Evolutionary conservation across 2,113 vertebrate species (phyloP), one percentile per base, ranked within the genome.

Genomic region (Oreochromis spilurus): DNA sequence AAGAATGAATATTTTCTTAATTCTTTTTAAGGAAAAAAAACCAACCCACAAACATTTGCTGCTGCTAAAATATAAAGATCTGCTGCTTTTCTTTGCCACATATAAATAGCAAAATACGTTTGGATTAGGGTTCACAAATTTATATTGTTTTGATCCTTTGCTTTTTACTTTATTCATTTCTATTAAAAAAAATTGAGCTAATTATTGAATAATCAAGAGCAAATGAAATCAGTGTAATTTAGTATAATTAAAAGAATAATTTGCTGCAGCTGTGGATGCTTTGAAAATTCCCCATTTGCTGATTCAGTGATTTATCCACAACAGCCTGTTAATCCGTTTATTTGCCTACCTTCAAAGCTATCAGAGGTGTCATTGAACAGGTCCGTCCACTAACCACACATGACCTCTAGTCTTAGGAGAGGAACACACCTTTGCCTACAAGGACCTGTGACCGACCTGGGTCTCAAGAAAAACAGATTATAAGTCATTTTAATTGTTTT

Each of bases 291-390:
- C 6, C 16, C 24, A 50, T 50, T 75, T 75, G 43, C 72, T 77
- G 26, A 77, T 77, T 77, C 45, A 77, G 26, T 50, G 10, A 31
- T n/a, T 77, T 77, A 50, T 31, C 43, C 16, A 77, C 43, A 77
- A 50, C 43, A 50, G 70, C 26, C 17, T 52, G 72, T 34, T 77
- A n/a, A 52, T 52, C 17, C 1, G 0, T 77, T 52, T 19, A 8
- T 50, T 77, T 75, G 40, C 29, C 78, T 43, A 17, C n/a, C 38
- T 54, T 77, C 45, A 77, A 52, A 52, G 72, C 31, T 81, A 34
- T 79, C 29, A 50, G 38, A 82, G 14, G 62, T 67, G 84, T 60
- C 62, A 58, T 10, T 48, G 65, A 93, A 92, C 93, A 85, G 90
- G 91, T 93, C 83, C 3, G 38, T 79, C 88, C 86, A 88, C 89